Base-by-base conservation (phyloP, 1,140 invertebrate genomes). In the Eriocheir sinensis region DNA sequence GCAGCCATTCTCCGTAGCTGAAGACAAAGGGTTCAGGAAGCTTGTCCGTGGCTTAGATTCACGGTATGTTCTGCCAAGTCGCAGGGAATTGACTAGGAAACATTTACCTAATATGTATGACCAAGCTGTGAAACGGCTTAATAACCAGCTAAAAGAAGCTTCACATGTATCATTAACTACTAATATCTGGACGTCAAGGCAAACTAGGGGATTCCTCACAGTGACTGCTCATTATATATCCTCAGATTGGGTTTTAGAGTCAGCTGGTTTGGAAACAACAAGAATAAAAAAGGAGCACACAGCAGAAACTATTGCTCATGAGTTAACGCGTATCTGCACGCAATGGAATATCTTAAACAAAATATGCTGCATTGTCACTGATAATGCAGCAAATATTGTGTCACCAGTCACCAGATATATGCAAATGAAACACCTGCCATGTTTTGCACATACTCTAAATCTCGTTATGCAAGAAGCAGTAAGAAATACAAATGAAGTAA, bases 391-490 rank as follows among this genome's bases (percentile, higher is more conserved):
- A 41, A 90, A 90, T 48, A 90, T 90, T 3, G 41, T 90, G 36
- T 36, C 89, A 48, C 38, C 89, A 44, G 89, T 90, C 38, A 90
- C 3, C 48, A 48, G 48, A 38, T 41, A 9, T 9, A 44, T 90
- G 2, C 3, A n/a, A 48, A 32, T 30, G n/a, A 41, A 48, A 44
- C 89, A 90, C n/a, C 36, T 48, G 89, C 89, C 89, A 48, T 90
- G 89, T 27, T 90, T 90, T 90, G 41, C 89, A 41, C 89, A 90
- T 41, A 90, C 89, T n/a, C 48, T 90, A 32, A 90, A 90, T 90
- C 41, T 90, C 12, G 89, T 90, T 48, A 44, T 90, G 4, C 89
- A 90, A 30, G 89, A 90, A 44, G 40, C 89, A 17, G 48, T 90
- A 41, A 90, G 48, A 48, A 90, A 90, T 44, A 90, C 40, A 17